Evolutionary conservation across 92 coral and sea anemone species (phyloP), one percentile per base, ranked within the genome.

Genomic region (Pocillopora meandrina): DNA sequence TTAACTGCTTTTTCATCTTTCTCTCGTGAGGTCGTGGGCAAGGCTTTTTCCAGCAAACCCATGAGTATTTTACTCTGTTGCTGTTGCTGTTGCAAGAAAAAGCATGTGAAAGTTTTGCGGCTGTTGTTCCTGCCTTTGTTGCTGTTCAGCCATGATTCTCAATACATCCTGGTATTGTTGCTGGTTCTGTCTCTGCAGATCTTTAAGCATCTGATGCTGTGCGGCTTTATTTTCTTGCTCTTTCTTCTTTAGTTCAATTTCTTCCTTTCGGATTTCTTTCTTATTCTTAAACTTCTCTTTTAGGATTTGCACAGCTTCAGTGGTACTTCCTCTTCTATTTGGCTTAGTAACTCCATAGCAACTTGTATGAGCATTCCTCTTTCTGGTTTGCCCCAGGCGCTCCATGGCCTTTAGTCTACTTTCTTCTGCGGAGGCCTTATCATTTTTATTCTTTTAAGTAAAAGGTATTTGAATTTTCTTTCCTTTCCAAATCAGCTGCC

Each of bases 401-500:
- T 84, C 88, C 75, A 84, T 72, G 34, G 83, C 88, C 75, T 63
- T 84, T 23, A 84, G 34, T 66, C 84, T 80, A 14, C 33, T 72
- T 52, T 77, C 88, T 79, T 84, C 82, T 56, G 88, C 82, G 59
- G 56, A 78, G 12, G 59, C 88, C n/a, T 84, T 85, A 62, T 80
- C 84, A 75, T 75, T 75, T n/a, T 75, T 65, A 23, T 80, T 63
- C 75, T 65, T 80, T 62, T 52, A 59, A 55, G 47, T 52, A 58
- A 66, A n/a, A 76, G 26, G 84, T 14, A 52, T 58, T 67, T 11
- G 76, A 67, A 66, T 26, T 59, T 52, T 58, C 76, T 52, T 68
- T 59, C 59, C 84, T 56, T 47, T 75, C 80, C 19, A 58, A 57
- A 34, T 80, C 69, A 56, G 84, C 73, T 59, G 76, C 76, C 56